Evolutionary conservation across 2,113 vertebrate genomes (phyloP).

Genomic region (Oenanthe melanoleuca): DNA sequence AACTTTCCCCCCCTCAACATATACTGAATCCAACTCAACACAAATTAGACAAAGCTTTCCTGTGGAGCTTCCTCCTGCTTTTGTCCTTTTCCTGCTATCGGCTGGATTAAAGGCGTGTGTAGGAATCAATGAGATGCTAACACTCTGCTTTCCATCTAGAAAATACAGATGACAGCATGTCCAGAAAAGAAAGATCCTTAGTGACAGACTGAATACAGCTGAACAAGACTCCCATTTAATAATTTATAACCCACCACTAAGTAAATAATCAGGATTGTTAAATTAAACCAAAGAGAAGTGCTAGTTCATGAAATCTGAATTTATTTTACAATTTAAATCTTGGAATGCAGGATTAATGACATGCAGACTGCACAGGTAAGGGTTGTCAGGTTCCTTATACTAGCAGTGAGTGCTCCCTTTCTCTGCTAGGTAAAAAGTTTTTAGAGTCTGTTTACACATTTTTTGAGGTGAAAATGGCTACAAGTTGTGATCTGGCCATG

Average conservation of each 20-base stretch:
- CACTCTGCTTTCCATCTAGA: background rate
- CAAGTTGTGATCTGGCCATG: background rate
- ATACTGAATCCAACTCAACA: background rate
- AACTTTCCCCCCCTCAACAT: background rate
- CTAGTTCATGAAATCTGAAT: background rate
- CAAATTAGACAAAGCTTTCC: background rate
- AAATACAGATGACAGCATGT: background rate
- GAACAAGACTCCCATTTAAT: background rate
- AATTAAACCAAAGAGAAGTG: background rate
- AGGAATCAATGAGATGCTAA: background rate
- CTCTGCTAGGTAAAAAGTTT: background rate
- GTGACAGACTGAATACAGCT: background rate
- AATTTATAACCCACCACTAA: background rate
- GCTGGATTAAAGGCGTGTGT: background rate
- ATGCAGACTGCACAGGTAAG: background rate
- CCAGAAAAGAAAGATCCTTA: background rate
- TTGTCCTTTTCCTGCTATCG: background rate
- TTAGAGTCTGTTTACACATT: background rate
- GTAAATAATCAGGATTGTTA: background rate
- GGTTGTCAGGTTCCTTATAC: background rate
- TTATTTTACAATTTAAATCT: background rate
- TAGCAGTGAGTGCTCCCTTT: background rate
- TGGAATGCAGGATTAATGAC: fast-evolving
- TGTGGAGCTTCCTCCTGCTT: background rate
- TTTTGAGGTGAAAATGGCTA: background rate